Percentiles rank a stretch among this genome's conserved stretches.
These are phyloP conservation scores for Syngnathoides biaculeatus DNA, from an alignment of 2,113 vertebrate species.

Conservation along the genomic window DNA sequence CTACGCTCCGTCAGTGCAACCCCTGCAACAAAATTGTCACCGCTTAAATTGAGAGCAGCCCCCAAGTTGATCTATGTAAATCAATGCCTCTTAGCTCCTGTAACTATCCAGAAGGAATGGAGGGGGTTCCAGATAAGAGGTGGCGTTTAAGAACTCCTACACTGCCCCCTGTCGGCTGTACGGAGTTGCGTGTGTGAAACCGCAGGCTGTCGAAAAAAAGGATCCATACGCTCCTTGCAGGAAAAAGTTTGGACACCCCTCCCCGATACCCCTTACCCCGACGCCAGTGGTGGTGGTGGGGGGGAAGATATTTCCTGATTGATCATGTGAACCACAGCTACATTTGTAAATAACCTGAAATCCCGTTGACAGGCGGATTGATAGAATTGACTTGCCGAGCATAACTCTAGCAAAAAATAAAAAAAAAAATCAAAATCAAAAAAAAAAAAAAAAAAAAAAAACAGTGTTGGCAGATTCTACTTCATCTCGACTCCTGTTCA, in stretches of 20 bases:
- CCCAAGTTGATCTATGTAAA: not conserved
- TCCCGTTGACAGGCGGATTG: not conserved
- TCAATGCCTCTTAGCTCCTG: not conserved
- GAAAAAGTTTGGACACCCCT: too few species aligned
- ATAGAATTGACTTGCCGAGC: not conserved
- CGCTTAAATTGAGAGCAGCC: not conserved
- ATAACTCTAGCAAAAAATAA: slow-evolving; percentile 1
- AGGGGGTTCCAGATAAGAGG: not conserved
- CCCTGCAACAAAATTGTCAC: not conserved
- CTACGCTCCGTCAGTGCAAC: not conserved
- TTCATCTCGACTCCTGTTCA: not conserved
- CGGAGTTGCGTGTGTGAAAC: not conserved
- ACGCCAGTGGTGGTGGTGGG: too few species aligned
- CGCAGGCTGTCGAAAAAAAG: too few species aligned
- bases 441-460: too few species aligned
- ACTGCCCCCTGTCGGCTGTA: slow-evolving; percentile 63
- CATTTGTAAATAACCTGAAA: not conserved
- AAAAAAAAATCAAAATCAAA: too few species aligned
- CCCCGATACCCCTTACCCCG: too few species aligned
- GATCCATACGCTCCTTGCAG: too few species aligned
- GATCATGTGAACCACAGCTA: too few species aligned
- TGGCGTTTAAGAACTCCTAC: slow-evolving; percentile 40
- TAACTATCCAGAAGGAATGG: not conserved
- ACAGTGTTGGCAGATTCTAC: not conserved
- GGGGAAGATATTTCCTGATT: too few species aligned